Conservation (phyloP, 2,113 vertebrate genomes). For the Vidua macroura region DNA sequence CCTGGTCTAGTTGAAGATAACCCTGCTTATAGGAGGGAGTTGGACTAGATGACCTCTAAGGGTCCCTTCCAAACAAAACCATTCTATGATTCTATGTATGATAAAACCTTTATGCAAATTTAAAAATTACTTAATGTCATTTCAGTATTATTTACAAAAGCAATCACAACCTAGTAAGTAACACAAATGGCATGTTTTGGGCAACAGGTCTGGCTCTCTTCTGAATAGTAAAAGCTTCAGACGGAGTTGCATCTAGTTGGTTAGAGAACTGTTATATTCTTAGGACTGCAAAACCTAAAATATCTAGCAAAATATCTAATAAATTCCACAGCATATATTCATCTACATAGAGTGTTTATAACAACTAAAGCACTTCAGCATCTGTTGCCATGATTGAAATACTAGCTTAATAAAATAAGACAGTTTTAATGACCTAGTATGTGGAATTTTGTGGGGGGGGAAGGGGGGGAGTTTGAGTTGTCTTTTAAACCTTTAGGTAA, state of each 20-base stretch:
- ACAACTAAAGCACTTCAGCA: neutral
- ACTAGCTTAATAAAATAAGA: neutral
- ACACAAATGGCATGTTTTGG: neutral
- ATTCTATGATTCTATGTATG: neutral
- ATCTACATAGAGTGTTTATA: neutral
- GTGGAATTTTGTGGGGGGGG: no score
- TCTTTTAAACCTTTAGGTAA: neutral
- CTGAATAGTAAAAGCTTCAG: neutral
- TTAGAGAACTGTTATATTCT: neutral
- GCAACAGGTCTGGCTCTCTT: neutral
- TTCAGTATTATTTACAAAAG: neutral
- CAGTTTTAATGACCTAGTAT: neutral
- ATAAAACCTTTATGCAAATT: neutral
- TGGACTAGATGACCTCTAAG: neutral
- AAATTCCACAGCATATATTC: neutral
- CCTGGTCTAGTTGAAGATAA: neutral
- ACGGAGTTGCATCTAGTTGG: neutral
- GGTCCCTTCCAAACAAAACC: neutral
- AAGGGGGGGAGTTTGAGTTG: neutral
- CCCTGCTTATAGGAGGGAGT: neutral
- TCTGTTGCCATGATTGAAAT: neutral
- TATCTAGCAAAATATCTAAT: neutral
- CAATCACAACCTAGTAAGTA: neutral
- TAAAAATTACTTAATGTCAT: neutral
- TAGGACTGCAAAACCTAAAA: neutral